Evolutionary conservation across 2,888 invertebrate genomes (phyloP).

Genomic region (Ormyrus pomaceus): DNA sequence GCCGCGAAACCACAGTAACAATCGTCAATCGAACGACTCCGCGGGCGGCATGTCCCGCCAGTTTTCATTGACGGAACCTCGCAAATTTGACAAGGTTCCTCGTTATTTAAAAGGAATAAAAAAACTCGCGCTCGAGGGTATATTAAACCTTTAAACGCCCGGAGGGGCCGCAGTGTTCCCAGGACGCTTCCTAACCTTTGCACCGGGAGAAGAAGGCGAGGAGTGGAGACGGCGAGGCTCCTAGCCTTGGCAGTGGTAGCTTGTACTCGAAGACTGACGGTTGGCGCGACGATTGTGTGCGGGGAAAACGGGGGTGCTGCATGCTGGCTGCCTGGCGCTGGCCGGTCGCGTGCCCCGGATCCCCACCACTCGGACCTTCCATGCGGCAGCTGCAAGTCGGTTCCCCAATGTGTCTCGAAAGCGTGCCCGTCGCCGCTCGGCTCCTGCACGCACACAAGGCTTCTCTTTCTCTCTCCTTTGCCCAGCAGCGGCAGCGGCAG

Average conservation of each 20-base stretch:
- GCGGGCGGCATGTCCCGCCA: background rate
- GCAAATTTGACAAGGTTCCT: conserved; percentile 11
- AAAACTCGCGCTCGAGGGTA: background rate
- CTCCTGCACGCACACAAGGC: conserved; percentile 14
- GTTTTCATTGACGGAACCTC: conserved; percentile 6
- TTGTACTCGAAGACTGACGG: conserved; percentile 41
- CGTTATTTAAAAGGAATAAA: background rate
- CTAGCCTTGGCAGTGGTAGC: background rate
- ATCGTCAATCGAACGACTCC: conserved; percentile 18
- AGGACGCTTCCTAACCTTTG: no score
- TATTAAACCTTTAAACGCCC: background rate
- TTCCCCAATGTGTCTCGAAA: conserved; percentile 54
- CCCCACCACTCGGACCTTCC: conserved; percentile 59
- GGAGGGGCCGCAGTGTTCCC: no score
- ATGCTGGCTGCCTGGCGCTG: conserved; percentile 21
- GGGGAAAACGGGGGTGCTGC: conserved; percentile 47
- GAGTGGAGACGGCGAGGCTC: background rate
- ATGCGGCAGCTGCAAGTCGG: conserved; percentile 60
- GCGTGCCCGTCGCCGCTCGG: conserved; percentile 41
- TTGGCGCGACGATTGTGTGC: conserved; percentile 45
- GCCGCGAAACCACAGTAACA: conserved; percentile 24
- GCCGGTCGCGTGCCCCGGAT: conserved; percentile 64
- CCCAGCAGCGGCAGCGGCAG: no score
- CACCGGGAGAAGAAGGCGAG: no score
- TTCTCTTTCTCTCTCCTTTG: no score